Conservation (phyloP, 2,888 invertebrate genomes). For the Amorpha juglandis region DNA sequence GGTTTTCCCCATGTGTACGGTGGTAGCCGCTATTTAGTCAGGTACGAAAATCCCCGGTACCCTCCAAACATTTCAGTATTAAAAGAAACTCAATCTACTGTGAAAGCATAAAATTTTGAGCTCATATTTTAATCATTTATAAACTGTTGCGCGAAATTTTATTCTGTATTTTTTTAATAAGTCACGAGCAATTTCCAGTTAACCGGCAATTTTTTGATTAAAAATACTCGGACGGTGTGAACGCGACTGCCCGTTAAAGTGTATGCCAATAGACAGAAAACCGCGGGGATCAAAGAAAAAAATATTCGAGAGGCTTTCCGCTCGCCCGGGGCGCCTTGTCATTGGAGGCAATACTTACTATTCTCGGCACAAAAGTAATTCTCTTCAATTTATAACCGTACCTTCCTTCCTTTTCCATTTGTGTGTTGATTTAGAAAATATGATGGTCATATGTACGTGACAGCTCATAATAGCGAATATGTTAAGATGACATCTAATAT, state of each 20-base stretch:
- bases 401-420: slow-evolving; percentile 25
- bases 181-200: background rate
- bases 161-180: background rate
- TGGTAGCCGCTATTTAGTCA: no score
- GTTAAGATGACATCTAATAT: background rate
- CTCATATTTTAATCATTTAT: background rate
- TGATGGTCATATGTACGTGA: slow-evolving; percentile 22
- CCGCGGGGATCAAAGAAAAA: slow-evolving; percentile 20
- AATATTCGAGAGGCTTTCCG: slow-evolving; percentile 22
- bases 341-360: slow-evolving; percentile 20
- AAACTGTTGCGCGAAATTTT: background rate
- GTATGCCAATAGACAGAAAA: slow-evolving; percentile 19
- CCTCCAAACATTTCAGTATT: no score
- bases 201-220: background rate
- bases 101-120: background rate
- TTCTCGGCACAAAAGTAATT: slow-evolving; percentile 22
- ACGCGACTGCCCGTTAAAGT: background rate
- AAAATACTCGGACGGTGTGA: slow-evolving; percentile 15
- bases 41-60: no score
- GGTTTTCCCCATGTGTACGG: no score
- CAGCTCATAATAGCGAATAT: slow-evolving; percentile 13
- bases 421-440: slow-evolving; percentile 24
- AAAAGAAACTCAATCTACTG: no score
- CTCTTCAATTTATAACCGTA: slow-evolving; percentile 25
- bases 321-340: slow-evolving; percentile 18